phyloP scores from a whole-genome alignment of 2,113 vertebrate genomes.

The Nesoenas mayeri region DNA sequence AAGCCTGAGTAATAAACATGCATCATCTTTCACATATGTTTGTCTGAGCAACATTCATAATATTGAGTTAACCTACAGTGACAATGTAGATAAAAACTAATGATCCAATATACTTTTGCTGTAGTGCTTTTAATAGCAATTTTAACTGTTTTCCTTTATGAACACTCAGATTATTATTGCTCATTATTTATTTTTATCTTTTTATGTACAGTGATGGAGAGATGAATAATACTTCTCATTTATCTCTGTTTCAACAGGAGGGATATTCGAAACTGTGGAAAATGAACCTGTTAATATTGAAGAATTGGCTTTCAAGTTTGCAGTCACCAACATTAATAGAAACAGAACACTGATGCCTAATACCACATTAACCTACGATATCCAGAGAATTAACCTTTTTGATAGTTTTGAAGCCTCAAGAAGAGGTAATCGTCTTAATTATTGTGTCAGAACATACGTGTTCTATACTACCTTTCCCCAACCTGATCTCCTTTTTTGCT shows the following conservation, averaged over 20 bases:
- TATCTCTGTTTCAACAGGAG: slow-evolving; percentile 82
- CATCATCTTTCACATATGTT: neutral
- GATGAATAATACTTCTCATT: slow-evolving; percentile 43
- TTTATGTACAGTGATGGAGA: neutral
- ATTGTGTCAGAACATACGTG: neutral
- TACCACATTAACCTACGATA: slow-evolving; percentile 96
- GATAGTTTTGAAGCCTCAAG: slow-evolving; percentile 98
- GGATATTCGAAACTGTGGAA: slow-evolving; percentile 97
- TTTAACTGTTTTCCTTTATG: neutral
- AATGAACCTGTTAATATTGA: slow-evolving; percentile 94
- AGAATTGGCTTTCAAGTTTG: slow-evolving; percentile 98
- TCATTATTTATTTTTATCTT: neutral
- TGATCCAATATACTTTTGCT: neutral
- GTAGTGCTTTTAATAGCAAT: neutral
- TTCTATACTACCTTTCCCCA: neutral
- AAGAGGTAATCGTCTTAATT: slow-evolving; percentile 83
- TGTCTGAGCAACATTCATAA: neutral
- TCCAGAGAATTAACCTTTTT: slow-evolving; percentile 97
- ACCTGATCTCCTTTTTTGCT: neutral
- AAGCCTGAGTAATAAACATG: neutral
- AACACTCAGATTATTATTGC: neutral
- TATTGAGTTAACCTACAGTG: neutral
- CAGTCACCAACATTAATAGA: slow-evolving; percentile 95
- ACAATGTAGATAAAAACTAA: neutral
- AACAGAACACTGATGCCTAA: slow-evolving; percentile 98